Conservation (phyloP, 2,113 vertebrate genomes). For the Urocynchramus pylzowi region DNA sequence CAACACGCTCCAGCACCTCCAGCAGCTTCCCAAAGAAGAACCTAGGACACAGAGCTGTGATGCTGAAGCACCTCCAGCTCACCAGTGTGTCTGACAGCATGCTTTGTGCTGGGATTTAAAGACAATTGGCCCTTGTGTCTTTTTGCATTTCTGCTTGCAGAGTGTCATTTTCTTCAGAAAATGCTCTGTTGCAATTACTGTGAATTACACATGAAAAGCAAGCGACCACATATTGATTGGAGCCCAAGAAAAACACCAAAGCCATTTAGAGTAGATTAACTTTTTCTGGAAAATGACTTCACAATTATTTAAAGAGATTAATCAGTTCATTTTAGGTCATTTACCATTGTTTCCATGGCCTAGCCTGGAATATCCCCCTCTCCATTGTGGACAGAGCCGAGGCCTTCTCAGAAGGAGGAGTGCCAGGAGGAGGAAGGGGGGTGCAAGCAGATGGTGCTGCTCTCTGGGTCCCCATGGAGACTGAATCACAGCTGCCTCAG, state of each 20-base stretch:
- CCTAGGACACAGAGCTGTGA: not conserved
- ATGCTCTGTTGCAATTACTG: slow-evolving; percentile 67
- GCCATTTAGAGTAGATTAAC: slow-evolving; percentile 75
- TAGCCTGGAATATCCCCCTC: not conserved
- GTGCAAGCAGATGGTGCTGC: not conserved
- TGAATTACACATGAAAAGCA: slow-evolving; percentile 69
- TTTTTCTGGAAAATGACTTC: slow-evolving; percentile 61
- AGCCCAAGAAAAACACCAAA: slow-evolving; percentile 61
- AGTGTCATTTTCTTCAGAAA: slow-evolving; percentile 66
- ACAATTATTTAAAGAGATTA: slow-evolving; percentile 73
- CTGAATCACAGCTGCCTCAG: not conserved
- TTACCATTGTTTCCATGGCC: not conserved
- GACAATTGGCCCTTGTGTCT: slow-evolving; percentile 17
- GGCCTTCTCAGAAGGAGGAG: not conserved
- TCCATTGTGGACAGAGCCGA: rapidly evolving
- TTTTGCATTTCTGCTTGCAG: slow-evolving; percentile 42
- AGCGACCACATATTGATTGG: slow-evolving; percentile 63
- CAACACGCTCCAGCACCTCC: not conserved
- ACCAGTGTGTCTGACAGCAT: not conserved
- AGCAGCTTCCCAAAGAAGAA: not conserved
- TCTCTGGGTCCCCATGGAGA: not conserved
- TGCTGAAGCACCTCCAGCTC: not conserved
- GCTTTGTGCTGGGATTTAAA: not conserved
- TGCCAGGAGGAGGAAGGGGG: not conserved
- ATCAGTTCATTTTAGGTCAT: slow-evolving; percentile 63